Percentiles rank a stretch among this genome's conserved stretches.
phyloP scores from a whole-genome alignment of 2,113 vertebrate species.

The Malurus elegans region DNA sequence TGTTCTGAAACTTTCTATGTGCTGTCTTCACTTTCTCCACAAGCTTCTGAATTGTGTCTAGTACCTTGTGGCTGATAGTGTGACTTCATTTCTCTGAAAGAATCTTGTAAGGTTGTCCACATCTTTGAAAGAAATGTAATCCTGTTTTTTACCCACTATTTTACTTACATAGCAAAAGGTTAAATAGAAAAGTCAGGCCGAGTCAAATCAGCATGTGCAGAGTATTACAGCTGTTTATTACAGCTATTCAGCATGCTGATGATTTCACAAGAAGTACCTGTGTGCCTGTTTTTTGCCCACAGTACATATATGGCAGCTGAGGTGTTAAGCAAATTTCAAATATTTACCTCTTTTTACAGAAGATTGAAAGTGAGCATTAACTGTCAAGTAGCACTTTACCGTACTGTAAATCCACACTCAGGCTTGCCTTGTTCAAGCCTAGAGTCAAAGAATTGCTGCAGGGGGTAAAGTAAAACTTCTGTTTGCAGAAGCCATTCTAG shows the following conservation, averaged over 20 bases:
- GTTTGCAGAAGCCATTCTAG: neutral
- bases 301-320: neutral
- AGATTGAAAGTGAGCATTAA: neutral
- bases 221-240: neutral
- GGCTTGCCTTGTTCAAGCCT: neutral
- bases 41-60: neutral
- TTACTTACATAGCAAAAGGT: neutral
- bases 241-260: neutral
- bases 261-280: neutral
- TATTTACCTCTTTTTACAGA: neutral
- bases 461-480: neutral
- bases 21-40: neutral
- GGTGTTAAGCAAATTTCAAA: neutral
- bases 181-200: neutral
- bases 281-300: neutral
- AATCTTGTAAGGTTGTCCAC: neutral
- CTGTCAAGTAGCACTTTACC: neutral
- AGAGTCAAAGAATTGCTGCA: neutral
- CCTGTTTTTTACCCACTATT: neutral
- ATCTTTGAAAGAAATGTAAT: neutral
- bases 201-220: neutral
- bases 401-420: neutral
- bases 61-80: neutral
- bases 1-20: neutral
- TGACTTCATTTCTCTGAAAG: neutral